Base-by-base conservation (phyloP, 2,113 vertebrate species). In the Isichthys henryi region DNA sequence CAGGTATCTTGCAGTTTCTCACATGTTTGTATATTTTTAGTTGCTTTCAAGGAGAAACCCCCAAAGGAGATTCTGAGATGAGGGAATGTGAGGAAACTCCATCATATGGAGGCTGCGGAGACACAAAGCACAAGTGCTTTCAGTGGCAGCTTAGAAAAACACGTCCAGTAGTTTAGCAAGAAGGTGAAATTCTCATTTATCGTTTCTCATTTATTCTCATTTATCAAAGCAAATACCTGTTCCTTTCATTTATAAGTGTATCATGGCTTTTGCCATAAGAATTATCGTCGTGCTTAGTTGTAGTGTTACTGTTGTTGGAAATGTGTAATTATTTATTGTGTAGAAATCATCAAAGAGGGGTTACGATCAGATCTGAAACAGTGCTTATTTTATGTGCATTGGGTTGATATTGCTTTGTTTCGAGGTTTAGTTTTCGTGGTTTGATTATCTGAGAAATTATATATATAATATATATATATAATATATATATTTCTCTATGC, bases 11-110 rank as follows among this genome's bases (percentile, higher is more conserved):
- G 31, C 80, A 58, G 39, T 46, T 4, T 88, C 82, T 89, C 27
- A 27, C 53, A 23, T 49, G 27, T 82, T 53, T 82, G 88, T 83
- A 62, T 43, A 84, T 89, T 89, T 84, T 82, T 84, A 85, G 77
- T 84, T 52, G 15, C 74, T 80, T 35, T 88, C 56, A 46, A 70
- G 31, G 46, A 48, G n/a, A 83, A 45, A n/a, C 17, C 21, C 49
- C 48, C 15, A 0, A 84, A 58, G 39, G 9, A 62, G 19, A 58
- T 19, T 27, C 19, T n/a, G 53, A 2, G 8, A 23, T 11, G 10
- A 53, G 52, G 35, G 13, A 83, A 82, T 21, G 49, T 56, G 70
- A 27, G 80, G 50, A 48, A 21, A 46, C 31, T 49, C 50, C 2
- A 3, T 58, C 9, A 10, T 66, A 45, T 53, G 0, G 4, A 66